Base-by-base conservation (phyloP, 2,797 vertebrate genomes). In the Adelosebastes latens region DNA sequence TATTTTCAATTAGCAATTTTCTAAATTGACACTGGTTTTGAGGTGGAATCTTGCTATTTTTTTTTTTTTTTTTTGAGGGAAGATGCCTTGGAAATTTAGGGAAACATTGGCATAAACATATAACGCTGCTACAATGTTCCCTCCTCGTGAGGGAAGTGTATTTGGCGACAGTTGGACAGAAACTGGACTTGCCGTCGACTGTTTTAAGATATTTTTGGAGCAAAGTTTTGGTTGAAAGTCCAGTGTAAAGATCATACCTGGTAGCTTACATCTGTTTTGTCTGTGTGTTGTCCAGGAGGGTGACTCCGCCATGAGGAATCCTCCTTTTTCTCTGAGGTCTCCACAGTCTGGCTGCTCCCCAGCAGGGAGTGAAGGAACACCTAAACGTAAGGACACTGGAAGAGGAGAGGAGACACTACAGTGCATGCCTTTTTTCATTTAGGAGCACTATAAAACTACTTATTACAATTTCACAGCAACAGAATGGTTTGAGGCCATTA, bases 331-430 rank as follows among this genome's bases (percentile, higher is more conserved):
- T 72, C 93, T 99, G 90, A 96, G 97, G 79, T 98, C 98, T 82
- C 97, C 97, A 22, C 97, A 98, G 90, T 97, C 97, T 8, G 97
- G 97, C 70, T 98, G 97, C 89, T 99, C 98, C 78, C 98, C 98
- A 85, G 96, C 97, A 88, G 97, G 97, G 87, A 98, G 97, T 89
- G 98, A 99, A 77, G 97, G 97, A 93, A 96, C 97, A 25, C 96
- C 97, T 82, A 99, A 98, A 98, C 93, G 98, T 98, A 97, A 89
- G 93, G 71, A 77, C 34, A 71, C 25, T 18, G 2, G 7, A 56
- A 52, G 22, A 72, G 22, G 25, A 68, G 16, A 68, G 1, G 24
- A 62, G 25, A n/a, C 49, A 34, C 16, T 53, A 25, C 9, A 63
- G 13, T 72, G 22, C 22, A 20, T 27, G 11, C 6, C 2, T n/a